These are phyloP conservation scores for Thereva unica DNA, from an alignment of 2,888 invertebrate species.

Conservation along the genomic window DNA sequence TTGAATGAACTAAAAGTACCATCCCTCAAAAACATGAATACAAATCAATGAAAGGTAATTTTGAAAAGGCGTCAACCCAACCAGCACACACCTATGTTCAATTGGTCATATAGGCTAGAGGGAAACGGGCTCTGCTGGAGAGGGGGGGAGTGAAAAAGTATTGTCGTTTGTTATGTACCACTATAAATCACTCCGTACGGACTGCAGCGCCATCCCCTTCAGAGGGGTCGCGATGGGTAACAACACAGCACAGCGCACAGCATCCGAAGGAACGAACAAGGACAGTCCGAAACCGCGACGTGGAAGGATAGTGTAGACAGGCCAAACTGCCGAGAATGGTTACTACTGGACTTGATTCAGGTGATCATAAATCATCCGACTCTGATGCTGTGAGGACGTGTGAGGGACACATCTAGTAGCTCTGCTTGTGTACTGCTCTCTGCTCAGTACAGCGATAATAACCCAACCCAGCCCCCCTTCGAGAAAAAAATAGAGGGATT, in stretches of 20 bases:
- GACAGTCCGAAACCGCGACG: conserved; percentile 17
- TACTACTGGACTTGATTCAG: no score
- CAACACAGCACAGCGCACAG: no score
- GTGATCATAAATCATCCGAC: conserved; percentile 30
- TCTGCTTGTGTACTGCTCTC: not conserved
- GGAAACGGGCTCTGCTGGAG: not conserved
- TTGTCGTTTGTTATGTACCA: conserved; percentile 12
- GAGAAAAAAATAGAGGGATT: no score
- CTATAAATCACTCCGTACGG: conserved; percentile 22
- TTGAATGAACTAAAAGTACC: conserved; percentile 34
- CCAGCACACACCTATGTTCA: conserved; percentile 44
- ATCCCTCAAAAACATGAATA: conserved; percentile 35
- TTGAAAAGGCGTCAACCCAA: conserved; percentile 47
- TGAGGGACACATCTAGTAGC: not conserved
- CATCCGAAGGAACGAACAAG: conserved; percentile 14
- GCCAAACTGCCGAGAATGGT: not conserved
- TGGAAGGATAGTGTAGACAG: conserved; percentile 8
- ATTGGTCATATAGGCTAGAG: conserved; percentile 8
- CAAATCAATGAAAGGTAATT: conserved; percentile 47
- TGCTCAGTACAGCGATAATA: no score
- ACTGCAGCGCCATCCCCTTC: conserved; percentile 3
- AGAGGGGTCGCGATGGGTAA: no score
- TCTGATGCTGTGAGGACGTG: conserved; percentile 20
- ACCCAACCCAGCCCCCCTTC: conserved; percentile 13
- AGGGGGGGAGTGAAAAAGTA: not conserved